Evolutionary conservation across 1,140 invertebrate genomes (phyloP), one percentile per base, ranked within the genome.

Genomic region (Apis florea): DNA sequence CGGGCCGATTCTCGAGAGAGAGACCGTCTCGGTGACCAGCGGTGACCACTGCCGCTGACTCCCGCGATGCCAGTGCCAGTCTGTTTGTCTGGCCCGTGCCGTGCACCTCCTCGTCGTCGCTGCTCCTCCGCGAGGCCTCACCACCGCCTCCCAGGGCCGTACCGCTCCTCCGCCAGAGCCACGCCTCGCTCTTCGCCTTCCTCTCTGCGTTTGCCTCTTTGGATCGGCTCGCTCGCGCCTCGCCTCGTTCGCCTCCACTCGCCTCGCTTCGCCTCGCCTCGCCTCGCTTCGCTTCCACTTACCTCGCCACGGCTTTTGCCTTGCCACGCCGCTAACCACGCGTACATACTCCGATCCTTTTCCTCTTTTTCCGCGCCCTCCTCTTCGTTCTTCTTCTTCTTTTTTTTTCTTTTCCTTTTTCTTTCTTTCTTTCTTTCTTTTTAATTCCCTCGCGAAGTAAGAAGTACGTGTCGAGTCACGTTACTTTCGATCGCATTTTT

Each of bases 101-200:
- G 79, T 84, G 78, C 78, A 86, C 84, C 84, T 86, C 84, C 82
- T 86, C 83, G 86, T 85, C 81, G 86, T 79, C 86, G 82, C 76
- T 84, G 85, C 82, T 89, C 87, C 87, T 85, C 82, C 88, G 79
- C 74, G 87, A 87, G 83, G 81, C 83, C 83, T 84, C 83, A 90
- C 89, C 89, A 91, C 89, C 90, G 90, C 90, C 90, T 92, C 88
- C 89, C 89, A 92, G 89, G 89, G 59, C 84, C 87, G 90, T 90
- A 91, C 54, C 72, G 53, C 76, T 63, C 78, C 69, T 83, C 78
- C 80, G 78, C 58, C 64, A 68, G 56, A 54, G 31, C 31, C 78
- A 53, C 73, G 81, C 73, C 79, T 83, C 81, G 75, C 67, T 64
- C 67, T 64, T 71, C n/a, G 53, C 66, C 79, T 75, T 72, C 64